Percentiles rank a stretch among this genome's conserved stretches.
Evolutionary conservation across 2,797 vertebrate genomes (phyloP).

Genomic region (Podargus strigoides): DNA sequence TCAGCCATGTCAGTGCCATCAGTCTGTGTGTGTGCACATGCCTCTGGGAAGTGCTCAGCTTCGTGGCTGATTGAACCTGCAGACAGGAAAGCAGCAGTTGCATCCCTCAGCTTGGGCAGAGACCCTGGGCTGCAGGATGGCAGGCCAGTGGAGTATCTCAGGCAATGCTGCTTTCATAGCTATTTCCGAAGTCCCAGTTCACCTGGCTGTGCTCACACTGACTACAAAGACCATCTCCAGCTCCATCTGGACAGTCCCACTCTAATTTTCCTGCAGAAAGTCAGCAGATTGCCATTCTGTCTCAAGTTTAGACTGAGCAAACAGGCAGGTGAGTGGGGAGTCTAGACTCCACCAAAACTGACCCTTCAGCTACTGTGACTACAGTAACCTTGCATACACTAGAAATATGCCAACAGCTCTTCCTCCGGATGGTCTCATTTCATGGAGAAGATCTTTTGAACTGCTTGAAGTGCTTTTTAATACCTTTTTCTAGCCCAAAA

Average conservation of each 20-base stretch:
- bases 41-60: not conserved
- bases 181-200: not conserved
- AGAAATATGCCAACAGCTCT: fast-evolving
- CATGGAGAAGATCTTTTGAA: not conserved
- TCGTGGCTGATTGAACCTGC: not conserved
- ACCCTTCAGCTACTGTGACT: not conserved
- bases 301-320: not conserved
- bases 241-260: not conserved
- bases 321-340: not conserved
- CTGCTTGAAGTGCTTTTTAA: not conserved
- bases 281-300: not conserved
- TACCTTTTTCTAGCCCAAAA: not conserved
- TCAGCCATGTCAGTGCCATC: not conserved
- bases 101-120: not conserved
- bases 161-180: not conserved
- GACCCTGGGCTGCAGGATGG: too few species aligned
- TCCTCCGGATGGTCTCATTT: not conserved
- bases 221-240: not conserved
- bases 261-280: not conserved
- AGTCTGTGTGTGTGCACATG: too few species aligned
- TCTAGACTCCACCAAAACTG: not conserved
- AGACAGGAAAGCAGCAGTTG: not conserved
- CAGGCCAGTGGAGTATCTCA: too few species aligned
- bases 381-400: not conserved
- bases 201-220: not conserved